Percentiles rank a stretch among this genome's conserved stretches.
Evolutionary conservation across 2,888 invertebrate genomes (phyloP).

Genomic region (Drosophila melanosoma): DNA sequence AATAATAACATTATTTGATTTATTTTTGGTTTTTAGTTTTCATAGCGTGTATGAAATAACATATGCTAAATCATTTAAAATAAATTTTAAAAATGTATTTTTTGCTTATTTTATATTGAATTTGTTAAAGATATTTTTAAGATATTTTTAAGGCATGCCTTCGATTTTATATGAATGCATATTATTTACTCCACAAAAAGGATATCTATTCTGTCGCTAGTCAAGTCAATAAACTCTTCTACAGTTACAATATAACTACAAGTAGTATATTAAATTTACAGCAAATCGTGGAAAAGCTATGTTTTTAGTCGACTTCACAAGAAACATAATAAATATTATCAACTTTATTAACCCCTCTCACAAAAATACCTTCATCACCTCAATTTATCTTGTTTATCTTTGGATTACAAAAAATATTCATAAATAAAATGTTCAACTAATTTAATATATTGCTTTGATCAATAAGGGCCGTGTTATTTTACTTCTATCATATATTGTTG

Average conservation of each 20-base stretch:
- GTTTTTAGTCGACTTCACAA: background rate
- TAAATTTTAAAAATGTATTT: background rate
- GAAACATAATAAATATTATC: background rate
- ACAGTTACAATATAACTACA: no score
- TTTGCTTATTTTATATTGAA: background rate
- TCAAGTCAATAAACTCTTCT: no score
- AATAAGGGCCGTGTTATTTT: background rate
- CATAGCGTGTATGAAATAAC: no score
- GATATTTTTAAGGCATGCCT: no score
- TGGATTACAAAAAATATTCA: background rate
- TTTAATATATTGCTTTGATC: background rate
- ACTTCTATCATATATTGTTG: background rate
- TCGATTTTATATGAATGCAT: no score
- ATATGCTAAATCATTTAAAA: background rate
- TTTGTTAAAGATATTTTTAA: no score
- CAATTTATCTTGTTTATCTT: background rate
- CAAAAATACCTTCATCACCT: background rate
- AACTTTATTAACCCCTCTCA: background rate
- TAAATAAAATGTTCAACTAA: background rate
- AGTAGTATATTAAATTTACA: no score
- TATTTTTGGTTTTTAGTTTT: background rate
- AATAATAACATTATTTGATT: conserved; percentile 6
- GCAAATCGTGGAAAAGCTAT: no score
- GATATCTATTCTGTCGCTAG: no score
- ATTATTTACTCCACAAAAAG: no score